Conservation (phyloP, 1,140 invertebrate genomes). For the Drosophila nikananu region DNA sequence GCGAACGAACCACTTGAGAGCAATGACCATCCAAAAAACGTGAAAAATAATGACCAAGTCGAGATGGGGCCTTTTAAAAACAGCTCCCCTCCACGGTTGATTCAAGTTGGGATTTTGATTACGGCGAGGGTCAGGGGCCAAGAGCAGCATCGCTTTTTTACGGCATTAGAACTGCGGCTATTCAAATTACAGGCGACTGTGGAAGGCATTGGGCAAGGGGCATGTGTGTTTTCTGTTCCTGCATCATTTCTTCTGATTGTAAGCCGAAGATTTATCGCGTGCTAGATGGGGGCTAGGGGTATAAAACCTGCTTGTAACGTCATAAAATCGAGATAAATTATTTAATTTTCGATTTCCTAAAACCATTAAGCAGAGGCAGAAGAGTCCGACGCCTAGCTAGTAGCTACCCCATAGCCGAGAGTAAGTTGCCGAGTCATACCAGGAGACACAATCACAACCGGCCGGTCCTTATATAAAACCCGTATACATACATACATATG, state of each 20-base stretch:
- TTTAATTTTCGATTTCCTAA: slow-evolving; percentile 84
- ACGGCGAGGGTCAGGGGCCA: slow-evolving; percentile 41
- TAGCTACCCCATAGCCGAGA: slow-evolving; percentile 64
- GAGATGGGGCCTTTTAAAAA: slow-evolving; percentile 55
- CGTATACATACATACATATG: background rate
- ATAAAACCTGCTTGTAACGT: slow-evolving; percentile 78
- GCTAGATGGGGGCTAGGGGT: slow-evolving; percentile 36
- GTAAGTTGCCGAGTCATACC: slow-evolving; percentile 69
- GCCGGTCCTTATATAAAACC: slow-evolving; percentile 47
- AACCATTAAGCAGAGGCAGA: slow-evolving; percentile 78
- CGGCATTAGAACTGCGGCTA: slow-evolving; percentile 63
- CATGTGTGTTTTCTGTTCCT: slow-evolving; percentile 44
- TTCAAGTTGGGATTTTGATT: slow-evolving; percentile 58
- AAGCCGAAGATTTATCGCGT: slow-evolving; percentile 76
- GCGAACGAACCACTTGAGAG: slow-evolving; percentile 60
- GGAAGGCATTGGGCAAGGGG: slow-evolving; percentile 41
- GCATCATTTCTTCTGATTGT: slow-evolving; percentile 65
- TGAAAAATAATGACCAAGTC: slow-evolving; percentile 46
- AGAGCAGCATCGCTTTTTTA: slow-evolving; percentile 44
- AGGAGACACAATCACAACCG: slow-evolving; percentile 37
- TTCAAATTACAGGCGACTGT: slow-evolving; percentile 63
- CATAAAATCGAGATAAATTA: slow-evolving; percentile 84
- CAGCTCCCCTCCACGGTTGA: slow-evolving; percentile 44
- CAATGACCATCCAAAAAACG: slow-evolving; percentile 65
- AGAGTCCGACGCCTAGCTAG: slow-evolving; percentile 62